These are phyloP conservation scores for Pachliopta kotzebuea DNA, from an alignment of 2,888 invertebrate genomes.

Conservation along the genomic window DNA sequence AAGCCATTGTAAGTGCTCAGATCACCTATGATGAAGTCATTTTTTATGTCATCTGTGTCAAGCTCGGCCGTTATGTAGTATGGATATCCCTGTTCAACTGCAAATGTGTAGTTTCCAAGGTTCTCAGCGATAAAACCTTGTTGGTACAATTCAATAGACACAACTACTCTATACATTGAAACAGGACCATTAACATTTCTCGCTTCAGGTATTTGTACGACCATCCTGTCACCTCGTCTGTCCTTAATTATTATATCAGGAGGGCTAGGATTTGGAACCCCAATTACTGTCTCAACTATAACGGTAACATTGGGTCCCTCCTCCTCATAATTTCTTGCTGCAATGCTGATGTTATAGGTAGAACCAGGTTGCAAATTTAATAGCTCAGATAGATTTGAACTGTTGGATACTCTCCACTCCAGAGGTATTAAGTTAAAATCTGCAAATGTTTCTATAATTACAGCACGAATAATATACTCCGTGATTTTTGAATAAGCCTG, in stretches of 20 bases:
- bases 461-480: conserved; percentile 79
- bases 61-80: conserved; percentile 93
- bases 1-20: conserved; percentile 86
- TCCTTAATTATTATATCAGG: conserved; percentile 83
- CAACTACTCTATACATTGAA: conserved; percentile 86
- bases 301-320: conserved; percentile 80
- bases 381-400: conserved; percentile 79
- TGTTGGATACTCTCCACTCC: conserved; percentile 82
- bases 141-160: conserved; percentile 83
- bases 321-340: conserved; percentile 82
- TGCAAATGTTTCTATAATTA: conserved; percentile 80
- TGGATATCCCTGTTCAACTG: conserved; percentile 83
- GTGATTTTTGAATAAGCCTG: conserved; percentile 75
- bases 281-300: conserved; percentile 85
- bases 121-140: conserved; percentile 82
- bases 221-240: conserved; percentile 82
- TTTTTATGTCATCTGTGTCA: conserved; percentile 82
- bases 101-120: conserved; percentile 83
- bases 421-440: conserved; percentile 68
- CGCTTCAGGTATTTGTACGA: conserved; percentile 84
- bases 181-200: conserved; percentile 90
- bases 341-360: conserved; percentile 86
- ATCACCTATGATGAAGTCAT: conserved; percentile 89
- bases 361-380: conserved; percentile 87
- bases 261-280: conserved; percentile 86